Evolutionary conservation across 2,888 invertebrate genomes (phyloP).

Genomic region (Tenthredo distinguenda): DNA sequence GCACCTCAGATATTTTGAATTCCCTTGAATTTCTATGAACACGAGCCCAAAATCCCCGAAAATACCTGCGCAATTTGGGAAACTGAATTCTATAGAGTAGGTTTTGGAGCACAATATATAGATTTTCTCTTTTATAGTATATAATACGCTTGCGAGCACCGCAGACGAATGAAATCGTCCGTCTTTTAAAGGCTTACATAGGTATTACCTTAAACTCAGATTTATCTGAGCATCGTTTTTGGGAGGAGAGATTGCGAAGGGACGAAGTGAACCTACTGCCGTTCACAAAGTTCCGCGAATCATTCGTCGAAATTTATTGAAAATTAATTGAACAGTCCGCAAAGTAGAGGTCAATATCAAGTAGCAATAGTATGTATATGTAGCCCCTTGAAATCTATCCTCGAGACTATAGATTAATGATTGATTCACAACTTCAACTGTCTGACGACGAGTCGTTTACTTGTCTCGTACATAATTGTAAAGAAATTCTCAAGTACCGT

Average conservation of each 20-base stretch:
- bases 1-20: not conserved
- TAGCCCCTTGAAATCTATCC: not conserved
- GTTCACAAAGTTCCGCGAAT: no score
- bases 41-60: not conserved
- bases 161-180: not conserved
- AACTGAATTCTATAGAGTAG: not conserved
- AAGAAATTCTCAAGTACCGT: not conserved
- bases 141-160: not conserved
- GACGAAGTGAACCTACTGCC: no score
- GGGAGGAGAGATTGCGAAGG: not conserved
- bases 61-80: not conserved
- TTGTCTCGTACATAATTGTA: not conserved
- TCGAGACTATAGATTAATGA: not conserved
- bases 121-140: not conserved
- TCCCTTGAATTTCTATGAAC: not conserved
- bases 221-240: not conserved
- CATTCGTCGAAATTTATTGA: not conserved
- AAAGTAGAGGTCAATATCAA: not conserved
- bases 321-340: not conserved
- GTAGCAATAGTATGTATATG: not conserved
- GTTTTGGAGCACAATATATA: not conserved
- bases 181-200: not conserved
- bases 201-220: not conserved
- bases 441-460: not conserved
- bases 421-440: conserved; percentile 2